These are phyloP conservation scores for Triplophysa yarkandensis DNA, from an alignment of 2,797 vertebrate genomes.

Conservation along the genomic window DNA sequence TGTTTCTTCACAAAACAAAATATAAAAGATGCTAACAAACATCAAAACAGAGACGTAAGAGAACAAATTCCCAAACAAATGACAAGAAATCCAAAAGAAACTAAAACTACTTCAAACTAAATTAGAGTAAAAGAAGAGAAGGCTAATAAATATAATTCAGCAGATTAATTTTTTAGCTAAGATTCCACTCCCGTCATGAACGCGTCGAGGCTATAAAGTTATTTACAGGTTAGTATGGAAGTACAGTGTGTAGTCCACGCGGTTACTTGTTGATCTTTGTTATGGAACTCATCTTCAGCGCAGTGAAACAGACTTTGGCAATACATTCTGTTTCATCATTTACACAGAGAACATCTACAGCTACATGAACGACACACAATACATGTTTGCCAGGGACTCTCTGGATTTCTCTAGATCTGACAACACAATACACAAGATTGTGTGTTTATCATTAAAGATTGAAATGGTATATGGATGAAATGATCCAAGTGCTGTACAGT, in stretches of 20 bases:
- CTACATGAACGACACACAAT: slow-evolving; percentile 70
- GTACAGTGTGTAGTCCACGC: slow-evolving; percentile 61
- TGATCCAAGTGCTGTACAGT: slow-evolving; percentile 55
- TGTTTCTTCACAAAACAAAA: slow-evolving; percentile 79
- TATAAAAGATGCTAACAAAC: slow-evolving; percentile 77
- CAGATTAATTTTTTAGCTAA: slow-evolving; percentile 73
- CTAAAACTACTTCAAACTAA: slow-evolving; percentile 65
- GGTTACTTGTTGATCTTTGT: slow-evolving; percentile 61
- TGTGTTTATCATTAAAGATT: slow-evolving; percentile 18
- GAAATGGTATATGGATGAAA: slow-evolving; percentile 54
- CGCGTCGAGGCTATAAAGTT: slow-evolving; percentile 61
- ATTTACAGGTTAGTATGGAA: slow-evolving; percentile 72
- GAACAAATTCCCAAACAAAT: slow-evolving; percentile 57
- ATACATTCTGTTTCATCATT: slow-evolving; percentile 68
- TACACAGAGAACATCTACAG: slow-evolving; percentile 58
- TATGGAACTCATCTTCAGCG: slow-evolving; percentile 29
- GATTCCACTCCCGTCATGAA: slow-evolving; percentile 69
- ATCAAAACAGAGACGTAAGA: slow-evolving; percentile 55
- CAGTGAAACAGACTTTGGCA: slow-evolving; percentile 66
- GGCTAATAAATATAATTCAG: slow-evolving; percentile 85
- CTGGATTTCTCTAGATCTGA: slow-evolving; percentile 50
- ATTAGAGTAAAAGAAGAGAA: slow-evolving; percentile 63
- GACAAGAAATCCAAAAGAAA: slow-evolving; percentile 74
- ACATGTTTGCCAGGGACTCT: slow-evolving; percentile 80
- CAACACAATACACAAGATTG: slow-evolving; percentile 45